Evolutionary conservation across 1,140 invertebrate species (phyloP), one percentile per base, ranked within the genome.

Genomic region (Listronotus bonariensis): DNA sequence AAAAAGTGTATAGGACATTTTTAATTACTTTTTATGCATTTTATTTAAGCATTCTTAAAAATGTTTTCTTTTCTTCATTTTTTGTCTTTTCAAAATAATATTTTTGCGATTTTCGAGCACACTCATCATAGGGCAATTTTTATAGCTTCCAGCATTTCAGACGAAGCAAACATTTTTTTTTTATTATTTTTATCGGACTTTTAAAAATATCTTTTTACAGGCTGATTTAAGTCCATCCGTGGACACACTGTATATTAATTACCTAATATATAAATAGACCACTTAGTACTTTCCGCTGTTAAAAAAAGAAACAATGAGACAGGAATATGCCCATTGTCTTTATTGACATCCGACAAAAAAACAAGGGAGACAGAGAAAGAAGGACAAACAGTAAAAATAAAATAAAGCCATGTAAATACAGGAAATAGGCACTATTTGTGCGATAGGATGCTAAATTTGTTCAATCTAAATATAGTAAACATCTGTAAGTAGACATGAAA

Each of bases 381-480:
- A n/a, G n/a, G 36, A 18, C 11, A 54, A 15, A 41, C 11, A 20
- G 15, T 32, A 59, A 59, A 41, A 61, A 61, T 43, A 53, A 26
- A 52, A 61, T 43, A 32, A 32, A 31, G 32, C 49, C 9, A 15
- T 15, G 38, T 61, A 53, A 61, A 65, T 57, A 65, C 62, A 65
- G 62, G 62, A 56, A 65, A 65, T 65, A 65, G 34, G 54, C 53
- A 32, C 62, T 57, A 65, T 62, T 62, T 62, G 49, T 62, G 51
- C 59, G 59, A 62, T 56, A 65, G 62, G 52, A 65, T 20, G 53
- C 53, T 65, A 65, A 65, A 65, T 65, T 65, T 57, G 54, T 65
- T 57, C 62, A 65, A 65, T 65, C 62, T 65, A 65, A 65, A 65
- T 65, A 57, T 65, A 65, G 62, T 18, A 20, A 57, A 57, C 54